Base-by-base conservation (phyloP, 2,888 invertebrate genomes). In the Folsomia manolachei region DNA sequence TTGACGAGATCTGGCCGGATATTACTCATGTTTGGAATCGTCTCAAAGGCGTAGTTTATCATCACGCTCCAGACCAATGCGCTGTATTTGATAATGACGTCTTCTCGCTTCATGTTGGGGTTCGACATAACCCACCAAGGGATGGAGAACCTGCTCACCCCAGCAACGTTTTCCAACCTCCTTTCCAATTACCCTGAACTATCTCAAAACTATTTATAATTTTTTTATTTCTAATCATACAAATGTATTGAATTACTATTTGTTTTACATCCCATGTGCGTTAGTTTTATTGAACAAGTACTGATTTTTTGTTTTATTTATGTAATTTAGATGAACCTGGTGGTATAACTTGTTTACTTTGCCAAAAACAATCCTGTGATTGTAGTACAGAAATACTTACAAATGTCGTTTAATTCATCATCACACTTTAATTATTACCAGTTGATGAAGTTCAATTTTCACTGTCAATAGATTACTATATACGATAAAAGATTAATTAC, bases 1-100 rank as follows among this genome's bases (percentile, higher is more conserved):
- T 71, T 51, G 78, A 78, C 14, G 78, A 78, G 65, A 19, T 69
- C 11, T 78, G 78, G 78, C 76, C 76, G 0, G 70, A 70, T n/a
- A 23, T 65, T 24, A 64, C 69, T 39, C 78, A 79, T 52, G n/a
- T 71, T 27, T 79, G 79, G 79, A 69, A 52, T 53, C 56, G 56
- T n/a, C 51, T 69, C 23, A 39, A 71, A 56, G 52, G 27, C 2
- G 18, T 27, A 9, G 26, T 24, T 1, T 24, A 72, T 0, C 11
- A 26, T 14, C 11, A 21, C 7, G 52, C 27, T 69, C 51, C 51
- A 25, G 18, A 21, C 1, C 63, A 68, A 21, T 23, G 19, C 1
- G 56, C 26, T 21, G 60, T 63, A 18, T 51, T 27, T 26, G 70
- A 51, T 21, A 53, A 62, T 18, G 69, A 56, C n/a, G 74, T 73